Evolutionary conservation across 2,113 vertebrate genomes (phyloP), one percentile per base, ranked within the genome.

Genomic region (Siniperca chuatsi): DNA sequence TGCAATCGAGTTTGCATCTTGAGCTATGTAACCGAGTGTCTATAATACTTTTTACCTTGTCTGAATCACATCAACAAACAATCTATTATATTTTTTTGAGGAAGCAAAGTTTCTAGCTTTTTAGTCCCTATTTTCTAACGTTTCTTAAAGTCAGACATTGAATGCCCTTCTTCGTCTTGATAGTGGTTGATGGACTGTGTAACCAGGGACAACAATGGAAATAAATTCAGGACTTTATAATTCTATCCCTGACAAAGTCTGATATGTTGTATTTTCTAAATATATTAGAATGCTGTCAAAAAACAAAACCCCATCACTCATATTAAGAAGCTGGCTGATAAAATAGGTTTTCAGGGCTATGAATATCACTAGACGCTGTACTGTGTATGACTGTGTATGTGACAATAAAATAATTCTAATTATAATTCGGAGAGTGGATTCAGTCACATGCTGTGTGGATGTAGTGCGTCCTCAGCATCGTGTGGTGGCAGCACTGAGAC

Each of bases 401-500:
- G 29, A 29, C 29, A 29, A 29, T 29, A 29, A 29, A 29, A 29
- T 29, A 29, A 29, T 1, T 29, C 1, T 29, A 29, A 29, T 29
- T 29, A 29, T 29, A 29, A 29, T 29, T 29, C 29, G 2, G 29
- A 29, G 40, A 20, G 25, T 6, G 4, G 0, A 9, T 15, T 16
- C 23, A 13, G 25, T 57, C 23, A 4, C 2, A 29, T 42, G 52
- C 5, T 0, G 2, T 40, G 2, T 10, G 1, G n/a, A 3, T 92
- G 89, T 23, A 87, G 65, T 88, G 8, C 3, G 0, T 3, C 8
- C 1, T 18, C 1, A 1, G 0, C 1, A 9, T 2, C 89, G 10
- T 18, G 13, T 18, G 91, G 84, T 71, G 93, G 93, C 92, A 90
- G 90, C 81, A 91, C 57, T 3, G 16, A 46, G 18, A 1, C 2